Evolutionary conservation across 1,140 invertebrate species (phyloP), one percentile per base, ranked within the genome.

Genomic region (Drosophila guanche): DNA sequence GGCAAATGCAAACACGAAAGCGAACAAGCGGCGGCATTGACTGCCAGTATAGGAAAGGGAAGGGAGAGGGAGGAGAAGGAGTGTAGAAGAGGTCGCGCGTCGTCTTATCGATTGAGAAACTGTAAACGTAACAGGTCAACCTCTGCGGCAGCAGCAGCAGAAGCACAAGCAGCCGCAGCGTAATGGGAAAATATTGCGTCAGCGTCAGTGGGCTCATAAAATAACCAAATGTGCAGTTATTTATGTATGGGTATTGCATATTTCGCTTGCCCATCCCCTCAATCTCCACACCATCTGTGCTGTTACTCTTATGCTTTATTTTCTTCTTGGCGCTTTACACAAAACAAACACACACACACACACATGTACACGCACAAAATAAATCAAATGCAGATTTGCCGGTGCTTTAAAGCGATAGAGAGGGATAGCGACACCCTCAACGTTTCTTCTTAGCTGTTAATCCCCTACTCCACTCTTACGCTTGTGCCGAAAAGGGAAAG

Each of bases 1-100:
- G 70, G 81, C 81, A 70, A 86, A 86, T 81, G 81, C 81, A 80
- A 86, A 86, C 81, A 86, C 70, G 74, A 76, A 76, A 74, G 61
- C 70, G 59, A 74, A 76, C 74, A 63, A 71, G 33, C 33, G 33
- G 83, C 77, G 73, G 79, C 78, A 86, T 85, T 85, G 76, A 65
- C 53, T 67, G 27, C 33, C 41, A 43, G 2, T 40, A 1, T 4
- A 10, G 25, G n/a, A 41, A 33, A 43, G 20, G 29, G 14, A 23
- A 12, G 23, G 8, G 10, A 10, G 48, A 25, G 22, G 10, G 10
- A 41, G 43, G 20, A 22, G 14, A 14, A 12, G n/a, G 33, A 27
- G 29, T 23, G 59, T 57, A 58, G 55, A 57, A 66, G 61, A 59
- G 55, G 61, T 72, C 52, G 47, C 55, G 74, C 61, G 70, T 73